Conservation (phyloP, 92 coral and sea anemone genomes). For the Parazoanthus atlanticus region DNA sequence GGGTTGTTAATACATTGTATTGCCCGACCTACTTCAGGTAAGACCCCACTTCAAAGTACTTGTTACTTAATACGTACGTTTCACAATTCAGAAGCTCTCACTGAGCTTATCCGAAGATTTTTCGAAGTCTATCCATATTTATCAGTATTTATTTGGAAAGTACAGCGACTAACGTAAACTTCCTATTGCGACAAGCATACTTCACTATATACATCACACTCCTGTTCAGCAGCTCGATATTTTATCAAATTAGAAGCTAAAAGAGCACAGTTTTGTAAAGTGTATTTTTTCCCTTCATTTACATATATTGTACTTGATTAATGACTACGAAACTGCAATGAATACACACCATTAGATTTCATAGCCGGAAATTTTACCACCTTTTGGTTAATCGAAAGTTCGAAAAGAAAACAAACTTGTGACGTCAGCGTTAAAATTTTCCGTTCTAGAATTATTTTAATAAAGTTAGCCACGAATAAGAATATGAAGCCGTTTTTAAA, state of each 20-base stretch:
- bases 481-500: no score
- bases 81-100: background rate
- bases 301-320: background rate
- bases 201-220: no score
- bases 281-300: no score
- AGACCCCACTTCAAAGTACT: background rate
- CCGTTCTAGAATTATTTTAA: background rate
- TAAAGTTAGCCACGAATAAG: background rate
- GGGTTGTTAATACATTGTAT: conserved; percentile 8
- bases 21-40: conserved; percentile 7
- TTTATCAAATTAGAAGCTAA: no score
- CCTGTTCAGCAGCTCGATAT: background rate
- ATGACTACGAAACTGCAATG: background rate
- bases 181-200: no score
- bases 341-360: background rate
- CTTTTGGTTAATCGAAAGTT: background rate
- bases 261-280: background rate
- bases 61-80: background rate
- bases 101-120: background rate
- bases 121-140: no score
- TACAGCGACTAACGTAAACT: no score
- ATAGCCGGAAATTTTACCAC: no score
- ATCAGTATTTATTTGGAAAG: no score
- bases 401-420: background rate
- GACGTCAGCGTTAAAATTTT: background rate